Percentiles rank a stretch among this genome's conserved stretches.
Conservation (phyloP, 2,797 vertebrate genomes). For the Orestias chungarensis region DNA sequence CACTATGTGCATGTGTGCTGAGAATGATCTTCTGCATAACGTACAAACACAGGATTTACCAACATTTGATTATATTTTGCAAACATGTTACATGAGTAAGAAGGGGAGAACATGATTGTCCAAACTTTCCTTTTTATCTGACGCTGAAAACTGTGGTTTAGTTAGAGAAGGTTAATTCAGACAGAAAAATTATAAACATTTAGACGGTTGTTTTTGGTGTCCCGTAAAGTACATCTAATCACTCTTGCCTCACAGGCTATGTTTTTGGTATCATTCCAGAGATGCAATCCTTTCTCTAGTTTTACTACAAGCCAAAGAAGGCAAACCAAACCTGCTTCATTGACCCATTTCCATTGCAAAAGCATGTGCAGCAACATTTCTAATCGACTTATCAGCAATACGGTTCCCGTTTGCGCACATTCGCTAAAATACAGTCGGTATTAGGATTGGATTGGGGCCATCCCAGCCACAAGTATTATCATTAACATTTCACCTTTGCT, state of each 20-base stretch:
- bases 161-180: slow-evolving; percentile 14
- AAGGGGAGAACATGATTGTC: neutral
- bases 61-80: slow-evolving; percentile 43
- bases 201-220: slow-evolving; percentile 7
- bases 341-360: slow-evolving; percentile 1
- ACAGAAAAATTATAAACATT: neutral
- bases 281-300: neutral
- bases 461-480: neutral
- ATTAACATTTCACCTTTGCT: slow-evolving; percentile 17
- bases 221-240: slow-evolving; percentile 27
- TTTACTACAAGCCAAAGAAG: slow-evolving; percentile 1
- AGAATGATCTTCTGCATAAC: neutral
- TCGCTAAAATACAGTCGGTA: neutral
- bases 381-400: slow-evolving; percentile 8
- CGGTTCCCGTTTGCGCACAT: neutral
- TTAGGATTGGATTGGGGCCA: neutral
- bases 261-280: slow-evolving; percentile 22
- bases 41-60: slow-evolving; percentile 15
- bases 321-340: neutral
- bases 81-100: slow-evolving; percentile 28
- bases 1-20: neutral
- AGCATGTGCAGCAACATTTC: slow-evolving; percentile 27
- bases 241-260: neutral
- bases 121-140: slow-evolving; percentile 32
- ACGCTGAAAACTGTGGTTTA: slow-evolving; percentile 23